Evolutionary conservation across 2,797 vertebrate species (phyloP), one percentile per base, ranked within the genome.

Genomic region (Mycteria americana): DNA sequence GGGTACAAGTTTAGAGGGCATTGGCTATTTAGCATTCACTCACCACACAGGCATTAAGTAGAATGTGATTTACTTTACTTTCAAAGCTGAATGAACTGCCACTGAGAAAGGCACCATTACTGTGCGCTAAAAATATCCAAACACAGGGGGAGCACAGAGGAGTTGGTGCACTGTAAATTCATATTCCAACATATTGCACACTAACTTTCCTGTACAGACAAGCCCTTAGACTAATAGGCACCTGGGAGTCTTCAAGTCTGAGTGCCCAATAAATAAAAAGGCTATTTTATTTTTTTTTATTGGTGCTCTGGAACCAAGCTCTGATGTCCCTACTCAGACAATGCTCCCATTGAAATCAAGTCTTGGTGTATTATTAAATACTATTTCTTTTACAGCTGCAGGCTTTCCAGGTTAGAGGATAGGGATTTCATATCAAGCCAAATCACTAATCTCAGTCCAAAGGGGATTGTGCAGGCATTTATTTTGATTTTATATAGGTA

Each of bases 241-340:
- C 92, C 95, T 97, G 95, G 92, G 93, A 97, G 96, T 70, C 91
- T 94, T 97, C 96, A 96, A 95, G 95, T 91, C 96, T 97, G 93
- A 97, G 94, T 89, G 76, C 93, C 87, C 94, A 95, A 97, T 96
- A 97, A 96, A 96, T 96, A 96, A 97, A 96, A 95, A 94, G 95
- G 48, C 30, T 88, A 77, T 92, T 93, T 93, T 92, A 17, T 93
- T 90, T 83, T 85, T 95, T 95, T 92, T 96, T 81, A 95, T 89
- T 95, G 81, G 89, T 95, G 85, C 85, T 96, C 89, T 96, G 94
- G 82, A 95, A 95, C 59, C 51, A 56, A 88, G 82, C 82, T 96
- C 85, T 94, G 95, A 96, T 97, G 94, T 94, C 82, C 91, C 79
- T 89, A 56, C 33, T 93, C 91, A 92, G 87, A 96, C 96, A 97